Percentiles rank a stretch among this genome's conserved stretches.
These are phyloP conservation scores for Eupithecia insigniata DNA, from an alignment of 2,888 invertebrate genomes.

Conservation along the genomic window DNA sequence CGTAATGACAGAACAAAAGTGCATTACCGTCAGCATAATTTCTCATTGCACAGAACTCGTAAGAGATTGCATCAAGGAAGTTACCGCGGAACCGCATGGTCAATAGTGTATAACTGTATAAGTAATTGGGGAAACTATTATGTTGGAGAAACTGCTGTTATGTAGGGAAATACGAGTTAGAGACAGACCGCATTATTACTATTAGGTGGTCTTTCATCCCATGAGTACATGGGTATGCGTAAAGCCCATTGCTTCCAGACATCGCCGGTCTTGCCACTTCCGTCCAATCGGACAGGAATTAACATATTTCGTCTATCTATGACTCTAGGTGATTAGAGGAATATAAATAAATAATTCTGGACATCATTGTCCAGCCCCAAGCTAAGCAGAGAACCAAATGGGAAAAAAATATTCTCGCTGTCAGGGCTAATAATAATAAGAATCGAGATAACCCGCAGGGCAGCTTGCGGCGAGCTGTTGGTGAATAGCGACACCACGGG, in stretches of 20 bases:
- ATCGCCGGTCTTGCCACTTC: not conserved
- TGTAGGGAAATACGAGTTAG: not conserved
- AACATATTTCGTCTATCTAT: not conserved
- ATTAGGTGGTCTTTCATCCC: too few species aligned
- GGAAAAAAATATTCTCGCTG: too few species aligned
- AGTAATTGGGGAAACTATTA: not conserved
- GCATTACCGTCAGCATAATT: constrained; percentile 3
- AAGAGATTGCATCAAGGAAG: constrained; percentile 29
- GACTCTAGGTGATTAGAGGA: not conserved
- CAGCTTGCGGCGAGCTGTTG: too few species aligned
- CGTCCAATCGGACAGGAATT: not conserved
- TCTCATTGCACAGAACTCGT: constrained; percentile 5
- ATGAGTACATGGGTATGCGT: not conserved
- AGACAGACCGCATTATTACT: not conserved
- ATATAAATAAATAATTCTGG: too few species aligned
- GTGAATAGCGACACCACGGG: too few species aligned
- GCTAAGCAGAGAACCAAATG: too few species aligned
- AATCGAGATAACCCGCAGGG: too few species aligned
- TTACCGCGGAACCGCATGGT: constrained; percentile 35
- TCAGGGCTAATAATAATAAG: too few species aligned
- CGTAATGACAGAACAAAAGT: not conserved
- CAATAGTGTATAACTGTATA: constrained; percentile 34
- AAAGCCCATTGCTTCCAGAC: not conserved
- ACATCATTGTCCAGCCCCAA: too few species aligned
- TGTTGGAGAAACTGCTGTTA: not conserved